Conservation (phyloP, 2,113 vertebrate genomes). For the Lipophrys pholis region DNA sequence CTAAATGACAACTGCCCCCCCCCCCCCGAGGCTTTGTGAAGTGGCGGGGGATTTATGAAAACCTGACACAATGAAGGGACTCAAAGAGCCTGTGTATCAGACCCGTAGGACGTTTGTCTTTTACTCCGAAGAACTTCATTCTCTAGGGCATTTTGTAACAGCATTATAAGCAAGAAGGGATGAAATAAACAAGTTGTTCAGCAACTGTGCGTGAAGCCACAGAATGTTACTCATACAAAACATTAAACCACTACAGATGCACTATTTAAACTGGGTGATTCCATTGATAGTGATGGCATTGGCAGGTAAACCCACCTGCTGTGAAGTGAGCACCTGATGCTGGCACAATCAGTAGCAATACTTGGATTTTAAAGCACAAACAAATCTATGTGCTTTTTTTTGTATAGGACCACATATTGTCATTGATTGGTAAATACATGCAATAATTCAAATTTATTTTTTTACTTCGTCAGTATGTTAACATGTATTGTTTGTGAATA, state of each 20-base stretch:
- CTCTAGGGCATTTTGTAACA: constrained; percentile 77
- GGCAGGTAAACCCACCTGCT: constrained; percentile 43
- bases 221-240: constrained; percentile 23
- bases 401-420: constrained; percentile 67
- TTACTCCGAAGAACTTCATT: constrained; percentile 57
- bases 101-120: constrained; percentile 25
- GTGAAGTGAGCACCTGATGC: constrained; percentile 70
- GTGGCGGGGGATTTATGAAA: constrained; percentile 14
- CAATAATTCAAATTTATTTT: constrained; percentile 82
- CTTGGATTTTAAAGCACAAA: constrained; percentile 76
- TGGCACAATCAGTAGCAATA: constrained; percentile 76
- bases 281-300: constrained; percentile 35
- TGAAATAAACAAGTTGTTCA: constrained; percentile 36
- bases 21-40: constrained; percentile 71
- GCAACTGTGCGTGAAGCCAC: constrained; percentile 46
- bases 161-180: constrained; percentile 75
- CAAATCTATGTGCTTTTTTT: constrained; percentile 59
- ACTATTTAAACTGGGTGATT: constrained; percentile 61
- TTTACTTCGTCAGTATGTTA: constrained; percentile 72
- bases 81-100: constrained; percentile 36
- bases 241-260: constrained; percentile 80
- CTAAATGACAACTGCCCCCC: constrained; percentile 59
- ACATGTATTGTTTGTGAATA: constrained; percentile 82
- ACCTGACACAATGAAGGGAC: constrained; percentile 63
- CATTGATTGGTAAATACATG: constrained; percentile 59